Conservation (phyloP, 2,888 invertebrate genomes). For the Neoitamus cyanurus region DNA sequence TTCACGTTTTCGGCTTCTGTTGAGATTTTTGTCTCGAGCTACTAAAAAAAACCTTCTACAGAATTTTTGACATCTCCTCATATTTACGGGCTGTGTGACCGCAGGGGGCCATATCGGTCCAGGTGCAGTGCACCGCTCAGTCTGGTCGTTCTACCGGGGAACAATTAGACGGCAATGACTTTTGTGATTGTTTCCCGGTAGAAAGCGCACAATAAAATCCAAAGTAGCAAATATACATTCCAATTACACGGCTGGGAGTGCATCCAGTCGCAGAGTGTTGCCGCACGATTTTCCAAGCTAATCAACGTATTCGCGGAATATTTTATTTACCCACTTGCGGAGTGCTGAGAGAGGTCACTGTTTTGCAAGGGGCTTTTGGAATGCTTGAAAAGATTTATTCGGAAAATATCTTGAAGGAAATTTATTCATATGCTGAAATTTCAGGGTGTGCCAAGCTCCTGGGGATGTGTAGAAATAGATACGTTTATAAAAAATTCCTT, state of each 20-base stretch:
- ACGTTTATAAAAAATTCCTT: too few relatives aligned
- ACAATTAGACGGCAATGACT: constrained; percentile 16
- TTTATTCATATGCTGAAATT: neutral
- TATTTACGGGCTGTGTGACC: constrained; percentile 35
- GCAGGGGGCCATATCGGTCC: neutral
- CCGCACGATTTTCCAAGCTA: constrained; percentile 26
- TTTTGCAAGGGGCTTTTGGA: neutral
- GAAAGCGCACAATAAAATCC: neutral
- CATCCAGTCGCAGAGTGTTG: neutral
- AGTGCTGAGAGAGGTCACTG: neutral
- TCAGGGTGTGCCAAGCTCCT: too few relatives aligned
- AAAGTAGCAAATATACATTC: neutral
- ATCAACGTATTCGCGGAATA: constrained; percentile 31
- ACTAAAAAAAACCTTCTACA: neutral
- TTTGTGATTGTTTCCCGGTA: neutral
- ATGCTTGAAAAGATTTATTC: neutral
- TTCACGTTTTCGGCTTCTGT: constrained; percentile 42
- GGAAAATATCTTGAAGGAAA: neutral
- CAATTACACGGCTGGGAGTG: neutral
- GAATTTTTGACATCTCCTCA: constrained; percentile 46
- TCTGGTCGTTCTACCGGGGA: neutral
- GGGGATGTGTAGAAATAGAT: too few relatives aligned
- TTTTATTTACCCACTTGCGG: neutral
- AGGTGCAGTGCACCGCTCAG: neutral
- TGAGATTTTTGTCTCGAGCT: constrained; percentile 10